These are phyloP conservation scores for Digitonthophagus gazella DNA, from an alignment of 2,888 invertebrate species.

Conservation along the genomic window DNA sequence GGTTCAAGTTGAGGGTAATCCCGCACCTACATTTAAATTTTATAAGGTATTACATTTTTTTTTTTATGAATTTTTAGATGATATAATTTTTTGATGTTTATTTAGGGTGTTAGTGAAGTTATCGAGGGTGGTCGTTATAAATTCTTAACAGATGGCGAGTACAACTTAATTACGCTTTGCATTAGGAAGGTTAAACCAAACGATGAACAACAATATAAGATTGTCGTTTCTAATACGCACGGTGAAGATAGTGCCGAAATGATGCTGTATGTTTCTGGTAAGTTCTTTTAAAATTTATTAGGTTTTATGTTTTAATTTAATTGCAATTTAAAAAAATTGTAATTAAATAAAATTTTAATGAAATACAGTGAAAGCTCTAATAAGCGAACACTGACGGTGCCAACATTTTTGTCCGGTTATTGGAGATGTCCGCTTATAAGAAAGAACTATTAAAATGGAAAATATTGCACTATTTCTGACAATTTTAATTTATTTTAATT, in stretches of 20 bases:
- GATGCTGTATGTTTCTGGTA: conserved; percentile 94
- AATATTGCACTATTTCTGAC: too few species aligned
- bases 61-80: conserved; percentile 1
- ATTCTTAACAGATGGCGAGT: conserved; percentile 91
- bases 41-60: conserved; percentile 63
- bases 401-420: too few species aligned
- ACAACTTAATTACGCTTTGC: conserved; percentile 87
- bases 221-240: conserved; percentile 88
- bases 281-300: conserved; percentile 9
- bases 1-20: conserved; percentile 90
- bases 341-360: too few species aligned
- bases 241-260: conserved; percentile 96
- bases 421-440: too few species aligned
- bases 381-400: too few species aligned
- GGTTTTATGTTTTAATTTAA: not conserved
- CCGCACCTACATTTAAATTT: conserved; percentile 92
- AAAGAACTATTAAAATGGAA: too few species aligned
- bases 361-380: too few species aligned
- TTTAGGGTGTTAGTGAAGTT: conserved; percentile 80
- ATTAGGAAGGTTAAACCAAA: conserved; percentile 95
- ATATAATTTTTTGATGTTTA: conserved; percentile 21
- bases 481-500: too few species aligned
- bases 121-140: conserved; percentile 95
- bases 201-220: conserved; percentile 95
- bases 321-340: not conserved